Evolutionary conservation across 2,797 vertebrate species (phyloP).

Genomic region (Iguana delicatissima): DNA sequence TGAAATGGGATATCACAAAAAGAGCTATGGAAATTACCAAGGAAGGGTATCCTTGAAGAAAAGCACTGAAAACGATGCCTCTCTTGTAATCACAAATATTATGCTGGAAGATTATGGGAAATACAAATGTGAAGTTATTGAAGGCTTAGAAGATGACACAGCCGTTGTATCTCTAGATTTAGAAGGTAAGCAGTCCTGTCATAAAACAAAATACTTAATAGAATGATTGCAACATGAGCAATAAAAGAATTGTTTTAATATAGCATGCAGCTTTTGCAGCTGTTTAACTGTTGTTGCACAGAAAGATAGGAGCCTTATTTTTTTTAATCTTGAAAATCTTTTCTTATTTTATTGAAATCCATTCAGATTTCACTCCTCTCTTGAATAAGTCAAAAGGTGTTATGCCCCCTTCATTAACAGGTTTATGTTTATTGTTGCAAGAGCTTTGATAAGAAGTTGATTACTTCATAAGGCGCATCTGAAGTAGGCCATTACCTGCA

Average conservation of each 20-base stretch:
- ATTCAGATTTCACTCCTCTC: neutral
- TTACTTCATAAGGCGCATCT: neutral
- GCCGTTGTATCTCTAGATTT: conserved; percentile 86
- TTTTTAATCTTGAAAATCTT: neutral
- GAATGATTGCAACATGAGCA: neutral
- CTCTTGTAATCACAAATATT: conserved; percentile 85
- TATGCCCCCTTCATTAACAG: neutral
- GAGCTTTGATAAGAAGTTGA: neutral
- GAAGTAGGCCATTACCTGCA: neutral
- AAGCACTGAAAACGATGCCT: conserved; percentile 84
- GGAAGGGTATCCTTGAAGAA: conserved; percentile 83
- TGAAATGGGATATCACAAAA: conserved; percentile 90
- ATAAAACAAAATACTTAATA: fast-evolving
- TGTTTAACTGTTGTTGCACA: neutral
- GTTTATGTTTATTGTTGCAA: neutral
- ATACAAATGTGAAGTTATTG: conserved; percentile 92
- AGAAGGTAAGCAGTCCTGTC: conserved; percentile 71
- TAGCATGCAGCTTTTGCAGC: neutral
- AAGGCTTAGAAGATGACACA: conserved; percentile 86
- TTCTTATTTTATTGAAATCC: neutral
- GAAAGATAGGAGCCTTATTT: neutral
- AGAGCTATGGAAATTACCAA: conserved; percentile 84
- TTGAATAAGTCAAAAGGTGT: neutral
- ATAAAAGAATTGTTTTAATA: neutral
- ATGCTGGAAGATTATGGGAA: conserved; percentile 87